Evolutionary conservation across 1,140 invertebrate genomes (phyloP).

Genomic region (Pseudomyrmex pallidus): DNA sequence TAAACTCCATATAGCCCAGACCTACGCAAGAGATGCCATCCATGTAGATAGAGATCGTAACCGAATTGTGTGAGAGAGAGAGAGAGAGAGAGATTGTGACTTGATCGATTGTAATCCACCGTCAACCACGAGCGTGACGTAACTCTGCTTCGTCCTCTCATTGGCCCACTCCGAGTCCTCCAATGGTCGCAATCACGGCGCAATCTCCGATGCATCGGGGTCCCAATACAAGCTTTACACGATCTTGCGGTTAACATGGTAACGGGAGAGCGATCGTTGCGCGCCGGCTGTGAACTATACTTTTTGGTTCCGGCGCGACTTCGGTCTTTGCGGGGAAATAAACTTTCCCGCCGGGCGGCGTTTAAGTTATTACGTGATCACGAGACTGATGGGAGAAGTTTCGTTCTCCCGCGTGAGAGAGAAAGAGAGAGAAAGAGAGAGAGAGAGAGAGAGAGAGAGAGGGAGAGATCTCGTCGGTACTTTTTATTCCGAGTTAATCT

Average conservation of each 20-base stretch:
- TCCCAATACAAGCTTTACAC: conserved; percentile 17
- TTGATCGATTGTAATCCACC: conserved; percentile 39
- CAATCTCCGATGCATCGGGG: conserved; percentile 12
- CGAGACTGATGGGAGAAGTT: conserved; percentile 50
- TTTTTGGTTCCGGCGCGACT: conserved; percentile 37
- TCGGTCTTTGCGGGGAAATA: conserved; percentile 14
- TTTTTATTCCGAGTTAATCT: conserved; percentile 51
- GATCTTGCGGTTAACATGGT: conserved; percentile 24
- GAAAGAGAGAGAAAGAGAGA: neutral
- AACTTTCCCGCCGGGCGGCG: conserved; percentile 31
- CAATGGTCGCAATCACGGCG: conserved; percentile 13
- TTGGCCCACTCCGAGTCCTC: conserved; percentile 11
- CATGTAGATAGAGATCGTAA: conserved; percentile 14
- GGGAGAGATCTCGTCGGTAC: conserved; percentile 14
- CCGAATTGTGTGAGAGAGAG: conserved; percentile 18
- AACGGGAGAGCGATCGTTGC: conserved; percentile 27
- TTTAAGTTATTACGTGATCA: conserved; percentile 55
- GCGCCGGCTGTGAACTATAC: neutral
- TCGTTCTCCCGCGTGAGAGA: conserved; percentile 1
- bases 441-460: no score
- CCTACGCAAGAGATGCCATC: neutral
- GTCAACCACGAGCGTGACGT: conserved; percentile 21
- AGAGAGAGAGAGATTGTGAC: conserved; percentile 36
- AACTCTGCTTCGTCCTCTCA: conserved; percentile 32
- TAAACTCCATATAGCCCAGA: neutral